Base-by-base conservation (phyloP, 1,140 invertebrate species). In the Brachionus calyciflorus region DNA sequence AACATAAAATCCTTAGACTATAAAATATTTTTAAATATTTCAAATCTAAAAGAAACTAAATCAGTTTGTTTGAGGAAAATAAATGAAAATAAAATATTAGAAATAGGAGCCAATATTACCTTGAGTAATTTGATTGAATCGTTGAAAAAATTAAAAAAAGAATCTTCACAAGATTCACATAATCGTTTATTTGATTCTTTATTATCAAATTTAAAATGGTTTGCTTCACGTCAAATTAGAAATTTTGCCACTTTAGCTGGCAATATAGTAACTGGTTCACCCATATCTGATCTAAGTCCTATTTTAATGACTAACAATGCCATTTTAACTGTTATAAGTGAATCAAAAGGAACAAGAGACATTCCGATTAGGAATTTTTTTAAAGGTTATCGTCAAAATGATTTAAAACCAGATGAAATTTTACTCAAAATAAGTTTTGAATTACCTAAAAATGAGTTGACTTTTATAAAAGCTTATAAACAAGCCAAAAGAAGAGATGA, bases 281-380 rank as follows among this genome's bases (percentile, higher is more conserved):
- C 94, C 0, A 96, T 97, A 82, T 96, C 93, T 9, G 94, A 98
- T 86, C 87, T 97, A 81, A 94, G 94, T 86, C 94, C 94, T 17
- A 89, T 98, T 78, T 89, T 96, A 77, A 89, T 94, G 87, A 92
- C 93, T 12, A 89, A 89, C 75, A 87, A 88, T 77, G 82, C 77
- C 82, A 88, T 33, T 79, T 91, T 5, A 78, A 80, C 6, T 83
- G 91, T 0, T 83, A 86, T 30, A 83, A 87, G 87, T 78, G 87
- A 87, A 81, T 79, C 70, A 21, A 17, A 51, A 44, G 44, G 46
- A 21, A 5, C 14, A 12, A 40, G 69, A 41, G 17, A 41, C 12
- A 40, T 75, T 28, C 48, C 48, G 5, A 51, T 75, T n/a, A 40
- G 86, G 90, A 33, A 88, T 87, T 2, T 98, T 98, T 98, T 95